Evolutionary conservation across 2,888 invertebrate genomes (phyloP).

Genomic region (Phorcus lineatus): DNA sequence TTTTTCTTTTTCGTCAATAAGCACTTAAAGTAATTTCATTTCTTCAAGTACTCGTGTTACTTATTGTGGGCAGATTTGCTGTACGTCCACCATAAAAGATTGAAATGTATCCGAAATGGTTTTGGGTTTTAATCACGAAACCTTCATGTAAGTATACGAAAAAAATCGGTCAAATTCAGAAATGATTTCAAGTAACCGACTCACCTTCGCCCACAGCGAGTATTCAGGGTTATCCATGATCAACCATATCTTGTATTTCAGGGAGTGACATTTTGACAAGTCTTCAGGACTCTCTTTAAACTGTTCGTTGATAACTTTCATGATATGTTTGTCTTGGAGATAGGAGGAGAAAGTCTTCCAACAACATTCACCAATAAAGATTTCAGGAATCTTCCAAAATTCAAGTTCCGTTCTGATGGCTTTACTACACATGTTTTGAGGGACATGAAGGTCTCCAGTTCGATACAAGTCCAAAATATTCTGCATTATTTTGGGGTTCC

Average conservation of each 20-base stretch:
- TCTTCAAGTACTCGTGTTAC: too few species aligned
- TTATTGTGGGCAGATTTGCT: too few species aligned
- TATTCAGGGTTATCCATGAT: conserved; percentile 49
- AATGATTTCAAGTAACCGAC: neutral
- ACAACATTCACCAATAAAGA: conserved; percentile 59
- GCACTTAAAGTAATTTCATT: too few species aligned
- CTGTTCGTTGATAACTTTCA: conserved; percentile 37
- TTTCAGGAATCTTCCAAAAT: conserved; percentile 59
- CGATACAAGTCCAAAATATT: conserved; percentile 57
- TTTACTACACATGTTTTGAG: conserved; percentile 58
- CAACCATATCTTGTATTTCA: conserved; percentile 39
- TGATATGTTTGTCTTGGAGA: conserved; percentile 42
- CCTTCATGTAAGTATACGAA: too few species aligned
- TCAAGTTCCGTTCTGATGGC: conserved; percentile 55
- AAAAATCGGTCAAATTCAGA: too few species aligned
- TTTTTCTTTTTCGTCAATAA: too few species aligned
- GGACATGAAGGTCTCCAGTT: conserved; percentile 55
- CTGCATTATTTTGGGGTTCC: conserved; percentile 56
- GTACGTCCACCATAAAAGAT: too few species aligned
- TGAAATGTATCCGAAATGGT: too few species aligned
- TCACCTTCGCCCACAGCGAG: conserved; percentile 47
- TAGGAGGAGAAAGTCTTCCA: conserved; percentile 42
- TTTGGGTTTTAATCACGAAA: too few species aligned
- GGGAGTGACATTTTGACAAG: neutral
- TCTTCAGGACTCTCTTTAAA: conserved; percentile 22